Evolutionary conservation across 2,113 vertebrate species (phyloP), one percentile per base, ranked within the genome.

Genomic region (Chascanopsetta lugubris): DNA sequence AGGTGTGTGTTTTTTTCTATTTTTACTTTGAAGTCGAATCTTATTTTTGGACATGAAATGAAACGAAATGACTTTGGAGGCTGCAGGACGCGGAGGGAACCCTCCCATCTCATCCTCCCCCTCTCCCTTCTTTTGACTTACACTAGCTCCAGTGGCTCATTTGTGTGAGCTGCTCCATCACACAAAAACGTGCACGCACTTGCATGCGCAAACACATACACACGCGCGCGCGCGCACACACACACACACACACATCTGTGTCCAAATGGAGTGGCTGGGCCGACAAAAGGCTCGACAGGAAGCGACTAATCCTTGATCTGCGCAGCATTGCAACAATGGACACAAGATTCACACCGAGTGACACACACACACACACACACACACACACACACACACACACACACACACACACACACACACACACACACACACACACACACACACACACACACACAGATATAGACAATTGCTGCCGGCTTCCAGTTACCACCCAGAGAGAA

Each of bases 241-340:
- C 45, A 62, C 27, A 65, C 63, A 64, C 72, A 80, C 58, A 71
- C 53, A 61, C 83, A 85, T 84, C 83, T 85, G 83, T 86, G 87
- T 92, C 86, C 85, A 87, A 92, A 89, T 87, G 84, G 86, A 90
- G 86, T 88, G 82, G 79, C 82, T 75, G 80, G 82, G 71, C 73
- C 74, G 78, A 93, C 90, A 93, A 92, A 88, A 88, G 86, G 75
- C 58, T 87, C 76, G 79, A 85, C 91, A 92, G 92, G 91, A 92
- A 93, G 90, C 67, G 59, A 85, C 87, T 92, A 93, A 93, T 91
- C 91, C 88, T 89, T 90, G 86, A 91, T 90, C 87, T 89, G 88
- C 72, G 56, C 84, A 77, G 87, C 65, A 68, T 78, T 72, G 77
- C 85, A 90, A 92, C 90, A 93, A 90, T 90, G 85, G 80, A 75